Evolutionary conservation across 2,797 vertebrate species (phyloP).

Genomic region (Anabacerthia variegaticeps): DNA sequence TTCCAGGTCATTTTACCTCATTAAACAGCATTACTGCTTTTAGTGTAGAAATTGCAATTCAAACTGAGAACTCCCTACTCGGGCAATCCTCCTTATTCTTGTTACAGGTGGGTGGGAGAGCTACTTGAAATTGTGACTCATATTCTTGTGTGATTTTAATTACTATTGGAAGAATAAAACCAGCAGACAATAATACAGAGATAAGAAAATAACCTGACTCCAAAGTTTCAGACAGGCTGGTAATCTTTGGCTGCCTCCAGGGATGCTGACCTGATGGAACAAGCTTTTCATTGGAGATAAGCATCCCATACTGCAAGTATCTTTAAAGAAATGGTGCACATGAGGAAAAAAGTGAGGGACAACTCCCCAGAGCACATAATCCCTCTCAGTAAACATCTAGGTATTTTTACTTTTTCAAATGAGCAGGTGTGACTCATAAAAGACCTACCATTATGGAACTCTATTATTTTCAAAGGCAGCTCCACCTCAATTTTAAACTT

Average conservation of each 20-base stretch:
- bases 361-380: neutral
- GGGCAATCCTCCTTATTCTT: neutral
- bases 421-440: conserved; percentile 7
- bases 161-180: conserved; percentile 19
- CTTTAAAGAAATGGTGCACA: conserved; percentile 1
- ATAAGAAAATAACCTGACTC: conserved; percentile 41
- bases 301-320: neutral
- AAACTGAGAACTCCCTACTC: neutral
- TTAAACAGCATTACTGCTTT: neutral
- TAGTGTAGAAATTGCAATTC: neutral
- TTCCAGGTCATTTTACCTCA: neutral
- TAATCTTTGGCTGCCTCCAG: conserved; percentile 23
- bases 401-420: neutral
- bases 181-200: neutral
- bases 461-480: neutral
- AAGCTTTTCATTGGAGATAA: neutral
- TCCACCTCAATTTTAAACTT: neutral
- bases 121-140: conserved; percentile 6
- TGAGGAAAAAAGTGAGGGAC: neutral
- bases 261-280: conserved; percentile 12
- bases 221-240: neutral
- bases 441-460: neutral
- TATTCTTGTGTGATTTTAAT: neutral
- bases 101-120: neutral
- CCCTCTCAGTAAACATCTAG: neutral